phyloP scores from a whole-genome alignment of 1,140 invertebrate species.

The Diabrotica undecimpunctata region DNA sequence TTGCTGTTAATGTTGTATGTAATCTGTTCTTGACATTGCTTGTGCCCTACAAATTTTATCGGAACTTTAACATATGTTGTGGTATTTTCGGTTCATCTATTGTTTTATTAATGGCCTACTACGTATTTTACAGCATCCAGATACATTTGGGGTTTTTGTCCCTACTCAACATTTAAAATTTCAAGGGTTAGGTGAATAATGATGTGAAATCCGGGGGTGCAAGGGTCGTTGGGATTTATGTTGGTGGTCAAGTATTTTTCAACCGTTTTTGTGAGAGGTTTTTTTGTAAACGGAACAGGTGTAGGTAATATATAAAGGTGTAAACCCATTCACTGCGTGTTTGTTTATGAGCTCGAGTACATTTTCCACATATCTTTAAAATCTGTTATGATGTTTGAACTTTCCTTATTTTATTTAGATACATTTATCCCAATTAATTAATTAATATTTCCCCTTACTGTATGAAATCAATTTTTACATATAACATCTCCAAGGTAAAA shows the following conservation, averaged over 20 bases:
- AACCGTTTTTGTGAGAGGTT: background rate
- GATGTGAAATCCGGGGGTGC: background rate
- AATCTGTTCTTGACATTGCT: background rate
- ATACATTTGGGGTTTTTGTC: background rate
- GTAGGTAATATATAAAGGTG: background rate
- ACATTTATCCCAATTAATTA: too few species aligned
- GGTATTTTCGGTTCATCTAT: slow-evolving; percentile 2
- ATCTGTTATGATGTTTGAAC: too few species aligned
- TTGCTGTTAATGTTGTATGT: too few species aligned
- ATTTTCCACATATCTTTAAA: too few species aligned
- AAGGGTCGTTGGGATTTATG: background rate
- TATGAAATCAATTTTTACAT: too few species aligned
- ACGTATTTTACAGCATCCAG: background rate
- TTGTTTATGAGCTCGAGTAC: too few species aligned
- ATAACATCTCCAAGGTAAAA: too few species aligned
- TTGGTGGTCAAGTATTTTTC: slow-evolving; percentile 1
- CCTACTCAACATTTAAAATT: slow-evolving; percentile 1
- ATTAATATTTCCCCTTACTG: too few species aligned
- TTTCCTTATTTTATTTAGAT: too few species aligned
- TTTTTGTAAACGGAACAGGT: background rate
- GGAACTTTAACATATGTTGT: slow-evolving; percentile 1
- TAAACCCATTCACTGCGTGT: too few species aligned
- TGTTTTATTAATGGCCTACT: background rate
- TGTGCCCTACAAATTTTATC: background rate
- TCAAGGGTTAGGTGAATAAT: background rate